Percentiles rank a stretch among this genome's conserved stretches.
phyloP scores from a whole-genome alignment of 2,113 vertebrate genomes.

The Rattus rattus region DNA sequence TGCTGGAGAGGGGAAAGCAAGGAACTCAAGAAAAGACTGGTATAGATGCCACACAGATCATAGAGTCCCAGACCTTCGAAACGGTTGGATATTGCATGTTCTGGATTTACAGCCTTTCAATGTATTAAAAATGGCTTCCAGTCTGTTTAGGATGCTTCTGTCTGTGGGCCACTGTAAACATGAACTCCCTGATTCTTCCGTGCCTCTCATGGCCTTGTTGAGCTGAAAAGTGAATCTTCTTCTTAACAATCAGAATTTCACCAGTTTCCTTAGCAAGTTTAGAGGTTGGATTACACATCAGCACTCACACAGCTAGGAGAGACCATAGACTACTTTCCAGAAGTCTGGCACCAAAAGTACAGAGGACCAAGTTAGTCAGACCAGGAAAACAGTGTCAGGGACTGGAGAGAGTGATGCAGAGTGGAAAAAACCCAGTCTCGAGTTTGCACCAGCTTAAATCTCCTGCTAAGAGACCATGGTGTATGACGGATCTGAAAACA shows the following conservation, averaged over 20 bases:
- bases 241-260: background rate
- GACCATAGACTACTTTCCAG: background rate
- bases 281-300: background rate
- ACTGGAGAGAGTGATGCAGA: background rate
- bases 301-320: background rate
- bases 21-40: background rate
- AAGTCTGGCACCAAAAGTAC: background rate
- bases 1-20: background rate
- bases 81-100: background rate
- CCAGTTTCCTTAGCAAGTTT: background rate
- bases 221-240: background rate
- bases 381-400: background rate
- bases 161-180: background rate
- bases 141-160: background rate
- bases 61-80: background rate
- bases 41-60: background rate
- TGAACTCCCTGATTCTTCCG: background rate
- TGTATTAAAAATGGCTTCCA: background rate
- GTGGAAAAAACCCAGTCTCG: background rate
- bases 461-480: too few relatives aligned
- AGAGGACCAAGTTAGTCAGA: background rate
- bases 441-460: background rate
- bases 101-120: background rate
- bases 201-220: background rate
- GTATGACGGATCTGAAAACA: background rate